Conservation (phyloP, 2,888 invertebrate species). For the Melanchra persicariae region DNA sequence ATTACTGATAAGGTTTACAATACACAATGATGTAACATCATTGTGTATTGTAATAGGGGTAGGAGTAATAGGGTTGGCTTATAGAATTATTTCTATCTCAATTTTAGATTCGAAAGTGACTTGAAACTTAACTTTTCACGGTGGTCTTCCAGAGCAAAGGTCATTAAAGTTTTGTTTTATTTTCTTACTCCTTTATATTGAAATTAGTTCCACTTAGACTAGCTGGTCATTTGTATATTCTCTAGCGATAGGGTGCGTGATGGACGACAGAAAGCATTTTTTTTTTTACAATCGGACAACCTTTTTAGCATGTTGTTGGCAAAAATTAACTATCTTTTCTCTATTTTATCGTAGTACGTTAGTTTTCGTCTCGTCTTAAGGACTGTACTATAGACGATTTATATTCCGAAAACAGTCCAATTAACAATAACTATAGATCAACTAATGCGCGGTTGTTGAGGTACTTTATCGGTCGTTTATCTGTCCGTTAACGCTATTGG, state of each 20-base stretch:
- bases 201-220: too few relatives aligned
- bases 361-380: not conserved
- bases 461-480: too few relatives aligned
- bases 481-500: too few relatives aligned
- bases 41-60: too few relatives aligned
- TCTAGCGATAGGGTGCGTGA: too few relatives aligned
- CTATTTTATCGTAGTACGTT: not conserved
- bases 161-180: not conserved
- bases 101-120: constrained; percentile 22
- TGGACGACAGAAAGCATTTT: not conserved
- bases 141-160: not conserved
- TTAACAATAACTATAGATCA: not conserved
- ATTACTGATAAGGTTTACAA: constrained; percentile 56
- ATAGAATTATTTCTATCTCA: constrained; percentile 2
- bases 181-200: not conserved
- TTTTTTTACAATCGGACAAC: not conserved
- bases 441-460: too few relatives aligned
- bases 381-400: not conserved
- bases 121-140: constrained; percentile 5
- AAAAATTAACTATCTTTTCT: not conserved
- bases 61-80: constrained; percentile 13
- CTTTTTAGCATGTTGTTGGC: not conserved
- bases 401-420: not conserved
- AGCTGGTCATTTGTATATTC: too few relatives aligned
- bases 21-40: constrained; percentile 33